These are phyloP conservation scores for Cotesia glomerata DNA, from an alignment of 1,140 invertebrate species.

Conservation along the genomic window DNA sequence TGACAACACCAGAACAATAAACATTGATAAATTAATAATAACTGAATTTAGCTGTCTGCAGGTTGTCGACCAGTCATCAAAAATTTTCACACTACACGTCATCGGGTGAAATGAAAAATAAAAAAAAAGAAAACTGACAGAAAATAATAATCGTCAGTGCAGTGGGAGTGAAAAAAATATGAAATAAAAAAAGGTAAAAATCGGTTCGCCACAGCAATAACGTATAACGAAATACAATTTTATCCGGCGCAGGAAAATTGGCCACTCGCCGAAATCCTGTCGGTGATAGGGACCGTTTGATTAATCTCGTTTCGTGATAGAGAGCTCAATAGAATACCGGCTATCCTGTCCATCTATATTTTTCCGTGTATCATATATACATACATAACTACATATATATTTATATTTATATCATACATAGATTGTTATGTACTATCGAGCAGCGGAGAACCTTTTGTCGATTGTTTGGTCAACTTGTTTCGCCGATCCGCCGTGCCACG, in stretches of 20 bases:
- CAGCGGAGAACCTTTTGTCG: neutral
- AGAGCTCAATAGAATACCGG: neutral
- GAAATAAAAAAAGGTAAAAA: neutral
- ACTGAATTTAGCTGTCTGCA: neutral
- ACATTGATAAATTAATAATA: neutral
- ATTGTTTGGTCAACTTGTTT: neutral
- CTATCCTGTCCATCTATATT: no score
- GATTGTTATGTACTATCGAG: neutral
- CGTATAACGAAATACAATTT: constrained; percentile 11
- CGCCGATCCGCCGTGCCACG: neutral
- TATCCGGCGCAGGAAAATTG: neutral
- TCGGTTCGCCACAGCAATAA: neutral
- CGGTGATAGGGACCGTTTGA: constrained; percentile 19
- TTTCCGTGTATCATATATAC: no score
- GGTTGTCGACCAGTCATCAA: constrained; percentile 23
- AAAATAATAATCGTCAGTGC: neutral
- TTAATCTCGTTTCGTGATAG: constrained; percentile 11
- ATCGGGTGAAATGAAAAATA: neutral
- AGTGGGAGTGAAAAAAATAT: neutral
- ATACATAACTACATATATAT: no score
- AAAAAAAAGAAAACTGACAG: neutral
- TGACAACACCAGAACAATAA: neutral
- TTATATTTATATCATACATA: no score
- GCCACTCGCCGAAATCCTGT: neutral
- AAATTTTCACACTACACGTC: constrained; percentile 10